phyloP scores from a whole-genome alignment of 2,113 vertebrate species.

The Phalacrocorax carbo region DNA sequence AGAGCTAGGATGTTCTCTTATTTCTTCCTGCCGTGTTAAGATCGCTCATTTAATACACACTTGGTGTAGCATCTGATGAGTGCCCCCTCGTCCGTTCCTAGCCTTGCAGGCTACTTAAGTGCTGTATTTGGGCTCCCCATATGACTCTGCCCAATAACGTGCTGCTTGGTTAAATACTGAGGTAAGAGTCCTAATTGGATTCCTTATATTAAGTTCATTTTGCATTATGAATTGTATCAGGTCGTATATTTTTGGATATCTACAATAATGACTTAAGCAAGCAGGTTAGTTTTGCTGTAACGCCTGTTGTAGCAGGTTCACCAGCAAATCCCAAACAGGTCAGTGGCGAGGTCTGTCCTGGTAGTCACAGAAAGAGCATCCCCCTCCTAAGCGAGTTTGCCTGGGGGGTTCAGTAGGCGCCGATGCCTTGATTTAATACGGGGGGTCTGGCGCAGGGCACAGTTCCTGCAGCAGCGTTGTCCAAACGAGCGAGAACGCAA shows the following conservation, averaged over 20 bases:
- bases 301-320: too few species aligned
- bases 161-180: not conserved
- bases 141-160: rapidly evolving
- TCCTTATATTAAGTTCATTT: rapidly evolving
- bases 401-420: rapidly evolving
- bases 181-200: not conserved
- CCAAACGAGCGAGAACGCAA: rapidly evolving
- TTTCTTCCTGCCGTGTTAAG: not conserved
- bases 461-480: not conserved
- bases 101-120: rapidly evolving
- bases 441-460: not conserved
- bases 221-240: rapidly evolving
- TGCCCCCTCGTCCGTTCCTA: not conserved
- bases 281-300: not conserved
- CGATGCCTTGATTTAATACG: rapidly evolving
- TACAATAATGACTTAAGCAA: rapidly evolving
- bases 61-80: not conserved
- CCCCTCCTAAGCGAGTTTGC: rapidly evolving
- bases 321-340: not conserved
- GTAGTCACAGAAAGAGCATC: rapidly evolving
- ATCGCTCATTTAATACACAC: not conserved
- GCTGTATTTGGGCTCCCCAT: rapidly evolving
- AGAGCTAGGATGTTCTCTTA: not conserved
- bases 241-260: rapidly evolving
- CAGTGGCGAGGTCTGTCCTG: not conserved